Conservation (phyloP, 1,140 invertebrate species). For the Drosophila tani region DNA sequence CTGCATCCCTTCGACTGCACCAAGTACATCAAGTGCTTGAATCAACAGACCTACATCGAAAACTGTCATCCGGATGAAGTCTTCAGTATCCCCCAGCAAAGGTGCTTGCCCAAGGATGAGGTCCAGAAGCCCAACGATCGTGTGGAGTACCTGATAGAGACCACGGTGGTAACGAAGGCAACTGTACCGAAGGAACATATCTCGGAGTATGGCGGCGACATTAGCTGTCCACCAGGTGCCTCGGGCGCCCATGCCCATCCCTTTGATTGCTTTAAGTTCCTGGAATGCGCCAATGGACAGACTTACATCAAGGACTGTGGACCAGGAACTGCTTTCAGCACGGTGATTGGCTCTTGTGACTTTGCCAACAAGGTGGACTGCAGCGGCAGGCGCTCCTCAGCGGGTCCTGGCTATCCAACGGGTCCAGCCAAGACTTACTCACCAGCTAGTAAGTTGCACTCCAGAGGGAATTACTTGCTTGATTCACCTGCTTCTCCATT, state of each 20-base stretch:
- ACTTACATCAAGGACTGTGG: constrained; percentile 88
- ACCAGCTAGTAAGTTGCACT: constrained; percentile 14
- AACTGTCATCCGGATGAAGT: constrained; percentile 85
- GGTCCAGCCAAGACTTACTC: neutral
- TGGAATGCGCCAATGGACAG: constrained; percentile 88
- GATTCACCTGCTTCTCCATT: constrained; percentile 56
- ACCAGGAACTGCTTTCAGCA: constrained; percentile 89
- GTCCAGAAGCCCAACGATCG: constrained; percentile 56
- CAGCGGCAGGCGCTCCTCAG: constrained; percentile 7
- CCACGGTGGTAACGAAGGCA: neutral
- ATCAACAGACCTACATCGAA: constrained; percentile 87
- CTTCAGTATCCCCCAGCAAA: constrained; percentile 65
- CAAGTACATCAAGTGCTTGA: constrained; percentile 88
- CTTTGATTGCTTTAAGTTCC: constrained; percentile 87
- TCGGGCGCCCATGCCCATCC: constrained; percentile 87
- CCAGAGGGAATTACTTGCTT: neutral
- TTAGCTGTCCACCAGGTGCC: constrained; percentile 84
- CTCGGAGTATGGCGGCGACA: neutral
- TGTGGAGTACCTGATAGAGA: constrained; percentile 52
- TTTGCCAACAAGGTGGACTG: constrained; percentile 87
- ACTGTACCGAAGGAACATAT: neutral
- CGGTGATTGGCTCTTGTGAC: constrained; percentile 87
- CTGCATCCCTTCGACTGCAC: constrained; percentile 88
- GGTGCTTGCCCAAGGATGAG: constrained; percentile 54
- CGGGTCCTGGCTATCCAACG: neutral